Base-by-base conservation (phyloP, 2,113 vertebrate species). In the Istiophorus platypterus region DNA sequence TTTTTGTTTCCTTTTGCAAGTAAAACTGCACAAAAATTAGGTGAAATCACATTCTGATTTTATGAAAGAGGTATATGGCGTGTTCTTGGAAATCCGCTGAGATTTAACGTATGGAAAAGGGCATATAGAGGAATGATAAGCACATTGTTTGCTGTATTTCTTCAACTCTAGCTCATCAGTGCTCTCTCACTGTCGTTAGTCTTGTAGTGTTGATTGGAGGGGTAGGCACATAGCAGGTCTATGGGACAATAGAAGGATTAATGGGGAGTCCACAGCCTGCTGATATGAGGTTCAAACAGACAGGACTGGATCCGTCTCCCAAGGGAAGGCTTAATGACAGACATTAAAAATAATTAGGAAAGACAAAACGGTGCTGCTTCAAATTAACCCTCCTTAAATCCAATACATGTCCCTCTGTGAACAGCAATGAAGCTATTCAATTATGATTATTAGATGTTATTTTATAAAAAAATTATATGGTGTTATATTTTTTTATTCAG, bases 341-440 rank as follows among this genome's bases (percentile, higher is more conserved):
- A 91, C 80, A 88, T 94, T 92, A 89, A 88, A 93, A 93, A 94
- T 93, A 88, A 95, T 95, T 90, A 93, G 88, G 72, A 89, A 85
- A 89, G 81, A 91, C 89, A 88, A 89, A 89, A 89, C 80, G 82
- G 84, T 67, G 81, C 83, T 80, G 88, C 64, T 86, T 81, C 67
- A 91, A 92, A 94, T 91, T 26, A 92, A 82, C 85, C 72, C 41
- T 58, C 42, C n/a, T 72, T 78, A 79, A 77, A 86, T 74, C 68
- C 49, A 67, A 54, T 62, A 78, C 79, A 72, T 51, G 65, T 51
- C 74, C 70, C 71, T 56, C 29, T 82, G 76, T 62, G 58, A 81
- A 56, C 56, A 70, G 73, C 77, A 62, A 42, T 42, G 45, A 66
- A 45, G 10, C 10, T 72, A n/a, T 73, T 76, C 31, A 83, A 66